Conservation (phyloP, 2,888 invertebrate species). For the Phasia obesa region DNA sequence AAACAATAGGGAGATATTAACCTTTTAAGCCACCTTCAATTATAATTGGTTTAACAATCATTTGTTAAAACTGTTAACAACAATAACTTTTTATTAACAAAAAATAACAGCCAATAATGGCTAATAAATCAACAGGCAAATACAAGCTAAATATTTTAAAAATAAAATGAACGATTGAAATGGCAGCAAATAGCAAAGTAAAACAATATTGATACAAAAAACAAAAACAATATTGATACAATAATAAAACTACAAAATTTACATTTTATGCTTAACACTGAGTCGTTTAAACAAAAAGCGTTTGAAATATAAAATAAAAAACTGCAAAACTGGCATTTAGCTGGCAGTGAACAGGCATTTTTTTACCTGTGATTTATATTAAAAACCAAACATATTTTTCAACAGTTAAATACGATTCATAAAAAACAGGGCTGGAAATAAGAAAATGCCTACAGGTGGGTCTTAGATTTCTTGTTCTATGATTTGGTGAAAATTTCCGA, state of each 20-base stretch:
- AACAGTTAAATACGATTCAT: too few relatives aligned
- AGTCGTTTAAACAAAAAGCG: background rate
- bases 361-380: background rate
- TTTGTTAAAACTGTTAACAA: constrained; percentile 6
- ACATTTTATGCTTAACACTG: constrained; percentile 54
- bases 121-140: background rate
- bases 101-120: background rate
- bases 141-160: background rate
- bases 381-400: background rate
- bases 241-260: constrained; percentile 58
- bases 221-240: constrained; percentile 46
- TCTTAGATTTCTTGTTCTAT: too few relatives aligned
- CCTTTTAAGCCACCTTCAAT: background rate
- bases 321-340: constrained; percentile 4
- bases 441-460: too few relatives aligned
- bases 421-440: background rate
- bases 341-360: constrained; percentile 26
- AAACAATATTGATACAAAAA: background rate
- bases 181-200: constrained; percentile 23
- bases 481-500: too few relatives aligned
- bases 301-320: background rate
- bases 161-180: constrained; percentile 2
- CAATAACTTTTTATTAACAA: background rate
- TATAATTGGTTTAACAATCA: constrained; percentile 17
- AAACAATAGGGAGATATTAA: background rate